phyloP scores from a whole-genome alignment of 2,888 invertebrate genomes.

The Drosophila stalkeri region DNA sequence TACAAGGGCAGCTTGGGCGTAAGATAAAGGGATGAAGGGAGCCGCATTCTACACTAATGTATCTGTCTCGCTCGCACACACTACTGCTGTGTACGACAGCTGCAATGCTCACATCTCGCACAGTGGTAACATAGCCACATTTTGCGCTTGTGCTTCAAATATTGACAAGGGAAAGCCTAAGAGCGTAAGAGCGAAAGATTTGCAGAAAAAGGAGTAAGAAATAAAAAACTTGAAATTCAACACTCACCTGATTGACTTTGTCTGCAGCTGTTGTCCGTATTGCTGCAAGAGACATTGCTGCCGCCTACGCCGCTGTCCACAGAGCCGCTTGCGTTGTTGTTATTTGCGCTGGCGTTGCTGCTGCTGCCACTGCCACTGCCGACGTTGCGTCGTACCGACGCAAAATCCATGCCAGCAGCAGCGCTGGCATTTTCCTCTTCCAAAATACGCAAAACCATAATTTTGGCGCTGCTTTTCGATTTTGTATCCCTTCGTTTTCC shows the following conservation, averaged over 20 bases:
- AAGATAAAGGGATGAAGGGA: conserved; percentile 56
- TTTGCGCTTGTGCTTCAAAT: conserved; percentile 8
- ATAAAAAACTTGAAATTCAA: conserved; percentile 51
- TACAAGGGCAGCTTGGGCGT: conserved; percentile 11
- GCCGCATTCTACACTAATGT: conserved; percentile 4
- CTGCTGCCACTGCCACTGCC: conserved; percentile 32
- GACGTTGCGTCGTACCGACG: conserved; percentile 46
- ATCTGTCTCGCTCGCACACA: conserved; percentile 11
- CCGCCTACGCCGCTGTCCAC: conserved; percentile 73
- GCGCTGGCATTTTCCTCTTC: conserved; percentile 86
- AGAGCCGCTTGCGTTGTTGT: conserved; percentile 64
- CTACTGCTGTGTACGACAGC: conserved; percentile 34
- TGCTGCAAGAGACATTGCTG: conserved; percentile 71
- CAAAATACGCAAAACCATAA: conserved; percentile 89
- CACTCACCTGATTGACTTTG: conserved; percentile 81
- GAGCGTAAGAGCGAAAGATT: conserved; percentile 21
- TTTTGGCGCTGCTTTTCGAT: conserved; percentile 56
- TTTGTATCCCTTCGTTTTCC: conserved; percentile 26
- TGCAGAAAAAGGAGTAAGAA: conserved; percentile 1
- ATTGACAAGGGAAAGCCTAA: conserved; percentile 40
- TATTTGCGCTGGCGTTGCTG: conserved; percentile 42
- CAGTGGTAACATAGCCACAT: conserved; percentile 29
- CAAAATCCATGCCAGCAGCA: conserved; percentile 51
- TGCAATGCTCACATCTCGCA: conserved; percentile 41
- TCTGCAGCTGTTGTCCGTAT: conserved; percentile 80